Conservation (phyloP, 2,888 invertebrate genomes). For the Metallyticus violacea region DNA sequence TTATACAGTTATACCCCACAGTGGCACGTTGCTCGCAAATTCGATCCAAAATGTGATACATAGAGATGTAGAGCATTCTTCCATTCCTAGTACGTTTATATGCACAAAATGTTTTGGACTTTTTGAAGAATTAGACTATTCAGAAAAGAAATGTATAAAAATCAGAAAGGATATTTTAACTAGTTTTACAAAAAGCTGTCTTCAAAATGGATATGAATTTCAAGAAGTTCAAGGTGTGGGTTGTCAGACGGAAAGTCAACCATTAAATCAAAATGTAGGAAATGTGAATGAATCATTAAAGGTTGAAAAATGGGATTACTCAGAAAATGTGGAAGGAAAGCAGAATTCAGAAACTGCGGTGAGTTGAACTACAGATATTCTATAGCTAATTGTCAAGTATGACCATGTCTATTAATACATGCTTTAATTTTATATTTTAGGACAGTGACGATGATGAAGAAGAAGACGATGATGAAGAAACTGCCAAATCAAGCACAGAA, state of each 20-base stretch:
- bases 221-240: constrained; percentile 31
- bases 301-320: constrained; percentile 23
- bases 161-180: constrained; percentile 32
- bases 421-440: not conserved
- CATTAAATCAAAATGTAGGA: not conserved
- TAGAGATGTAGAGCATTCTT: constrained; percentile 21
- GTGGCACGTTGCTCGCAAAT: constrained; percentile 33
- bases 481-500: not conserved
- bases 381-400: not conserved
- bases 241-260: constrained; percentile 33
- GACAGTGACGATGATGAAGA: constrained; percentile 6
- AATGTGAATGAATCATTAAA: constrained; percentile 11
- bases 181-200: constrained; percentile 26
- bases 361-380: not conserved
- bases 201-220: constrained; percentile 26
- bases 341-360: not conserved
- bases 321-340: constrained; percentile 13
- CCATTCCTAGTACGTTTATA: constrained; percentile 30
- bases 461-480: not conserved
- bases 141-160: constrained; percentile 33
- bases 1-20: constrained; percentile 35
- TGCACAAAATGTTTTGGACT: constrained; percentile 35
- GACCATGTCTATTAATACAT: not conserved
- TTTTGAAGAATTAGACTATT: constrained; percentile 35
- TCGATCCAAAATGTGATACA: constrained; percentile 33